Evolutionary conservation across 2,888 invertebrate genomes (phyloP).

Genomic region (Xanthia togata): DNA sequence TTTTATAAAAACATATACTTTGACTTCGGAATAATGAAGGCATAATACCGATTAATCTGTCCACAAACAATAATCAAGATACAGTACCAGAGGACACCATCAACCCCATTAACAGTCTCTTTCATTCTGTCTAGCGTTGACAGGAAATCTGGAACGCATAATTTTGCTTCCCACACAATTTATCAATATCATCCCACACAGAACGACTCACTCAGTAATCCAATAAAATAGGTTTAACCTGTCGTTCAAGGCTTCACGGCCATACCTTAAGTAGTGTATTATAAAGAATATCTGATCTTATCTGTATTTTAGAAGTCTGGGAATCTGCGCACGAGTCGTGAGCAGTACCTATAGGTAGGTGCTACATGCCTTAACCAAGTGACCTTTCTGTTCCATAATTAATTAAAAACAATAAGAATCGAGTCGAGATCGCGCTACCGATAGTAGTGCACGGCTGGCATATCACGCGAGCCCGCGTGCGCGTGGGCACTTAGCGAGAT

Average conservation of each 20-base stretch:
- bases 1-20: background rate
- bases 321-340: constrained; percentile 22
- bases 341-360: constrained; percentile 27
- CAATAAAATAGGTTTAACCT: constrained; percentile 46
- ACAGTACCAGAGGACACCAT: constrained; percentile 18
- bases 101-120: constrained; percentile 24
- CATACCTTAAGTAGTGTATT: constrained; percentile 16
- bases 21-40: background rate
- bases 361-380: constrained; percentile 24
- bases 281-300: constrained; percentile 25
- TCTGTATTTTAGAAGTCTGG: constrained; percentile 36
- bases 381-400: constrained; percentile 65
- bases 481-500: constrained; percentile 17
- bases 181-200: constrained; percentile 55
- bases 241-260: constrained; percentile 26
- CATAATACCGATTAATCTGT: background rate
- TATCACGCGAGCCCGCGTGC: constrained; percentile 66
- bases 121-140: constrained; percentile 28
- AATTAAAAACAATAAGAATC: constrained; percentile 79
- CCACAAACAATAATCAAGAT: background rate
- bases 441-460: constrained; percentile 66
- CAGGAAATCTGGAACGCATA: constrained; percentile 55
- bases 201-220: constrained; percentile 36
- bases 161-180: constrained; percentile 58
- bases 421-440: constrained; percentile 72